Percentiles rank a stretch among this genome's conserved stretches.
Evolutionary conservation across 2,113 vertebrate species (phyloP).

Genomic region (Gymnogyps californianus): DNA sequence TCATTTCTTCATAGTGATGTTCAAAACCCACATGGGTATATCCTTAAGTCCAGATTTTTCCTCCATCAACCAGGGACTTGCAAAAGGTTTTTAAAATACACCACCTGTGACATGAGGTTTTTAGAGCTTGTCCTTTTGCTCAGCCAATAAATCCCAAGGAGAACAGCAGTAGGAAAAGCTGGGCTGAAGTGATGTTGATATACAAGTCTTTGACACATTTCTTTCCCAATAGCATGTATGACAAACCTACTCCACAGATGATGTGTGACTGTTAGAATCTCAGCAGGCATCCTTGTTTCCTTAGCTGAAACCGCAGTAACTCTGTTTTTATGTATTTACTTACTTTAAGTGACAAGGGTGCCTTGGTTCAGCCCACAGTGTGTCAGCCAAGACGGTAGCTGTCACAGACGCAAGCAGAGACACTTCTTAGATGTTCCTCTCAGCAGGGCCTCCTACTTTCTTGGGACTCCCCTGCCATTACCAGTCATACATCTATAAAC

Average conservation of each 20-base stretch:
- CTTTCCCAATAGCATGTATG: neutral
- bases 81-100: neutral
- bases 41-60: neutral
- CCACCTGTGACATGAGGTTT: neutral
- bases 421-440: neutral
- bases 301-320: neutral
- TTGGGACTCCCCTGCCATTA: neutral
- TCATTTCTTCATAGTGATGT: neutral
- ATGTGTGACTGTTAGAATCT: neutral
- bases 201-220: neutral
- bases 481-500: neutral
- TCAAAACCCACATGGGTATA: rapidly evolving
- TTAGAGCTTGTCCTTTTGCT: neutral
- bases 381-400: neutral
- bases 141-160: neutral
- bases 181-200: neutral
- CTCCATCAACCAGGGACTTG: rapidly evolving
- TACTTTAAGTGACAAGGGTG: neutral
- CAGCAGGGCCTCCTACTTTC: neutral
- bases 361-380: rapidly evolving
- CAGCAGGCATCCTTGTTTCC: neutral
- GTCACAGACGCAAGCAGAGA: rapidly evolving
- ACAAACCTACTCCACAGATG: neutral
- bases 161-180: neutral
- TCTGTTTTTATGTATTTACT: neutral